Evolutionary conservation across 1,140 invertebrate species (phyloP), one percentile per base, ranked within the genome.

Genomic region (Diachasmimorpha longicaudata): DNA sequence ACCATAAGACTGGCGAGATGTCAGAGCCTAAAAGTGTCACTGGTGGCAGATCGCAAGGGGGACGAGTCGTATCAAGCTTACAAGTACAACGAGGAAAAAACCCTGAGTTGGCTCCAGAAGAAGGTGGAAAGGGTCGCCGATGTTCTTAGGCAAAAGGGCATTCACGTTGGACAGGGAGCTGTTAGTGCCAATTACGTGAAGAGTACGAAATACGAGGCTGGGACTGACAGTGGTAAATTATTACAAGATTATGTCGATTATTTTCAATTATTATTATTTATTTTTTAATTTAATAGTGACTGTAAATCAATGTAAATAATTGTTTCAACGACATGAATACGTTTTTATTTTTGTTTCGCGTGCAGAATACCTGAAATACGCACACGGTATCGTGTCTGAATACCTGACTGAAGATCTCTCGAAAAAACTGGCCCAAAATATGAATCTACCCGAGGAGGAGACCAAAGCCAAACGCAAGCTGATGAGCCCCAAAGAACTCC

Each of bases 81-180:
- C 79, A 94, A 95, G 88, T 95, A 93, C 79, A 95, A 95, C 87
- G 92, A 94, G 82, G 92, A 93, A 52, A 95, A 95, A 83, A 91
- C 93, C 0, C 81, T 95, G 42, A 85, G 86, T n/a, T 95, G 94
- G 94, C 85, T 96, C 19, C 88, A 92, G 55, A 89, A 91, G 8
- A 94, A 94, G 87, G 91, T 93, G 0, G 90, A 91, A 77, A 90
- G 90, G 81, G 89, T 95, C 16, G 88, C 91, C 0, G 85, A 91
- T 71, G 88, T 93, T 13, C 88, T 95, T 10, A 93, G 91, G 79
- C 87, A 91, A 36, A 93, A 93, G 83, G 92, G 93, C 69, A 91
- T 95, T 72, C 92, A 95, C 87, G 93, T 95, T 8, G 86, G 88
- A 2, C 90, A 92, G 52, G 93, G 92, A 72, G 92, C 92, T 25